Evolutionary conservation across 2,797 vertebrate genomes (phyloP).

Genomic region (Octomys mimax): DNA sequence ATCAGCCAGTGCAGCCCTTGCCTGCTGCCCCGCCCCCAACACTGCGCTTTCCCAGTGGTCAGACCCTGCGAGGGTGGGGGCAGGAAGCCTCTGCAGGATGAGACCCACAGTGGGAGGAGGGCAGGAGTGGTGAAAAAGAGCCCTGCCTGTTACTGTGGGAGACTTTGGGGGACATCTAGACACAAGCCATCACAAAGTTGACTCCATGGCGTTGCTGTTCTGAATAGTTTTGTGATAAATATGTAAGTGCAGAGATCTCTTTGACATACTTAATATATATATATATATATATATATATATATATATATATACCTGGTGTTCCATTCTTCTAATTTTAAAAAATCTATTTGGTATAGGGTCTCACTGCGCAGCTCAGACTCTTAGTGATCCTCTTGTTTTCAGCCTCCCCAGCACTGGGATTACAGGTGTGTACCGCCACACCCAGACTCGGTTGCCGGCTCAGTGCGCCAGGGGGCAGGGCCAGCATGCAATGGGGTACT

Average conservation of each 20-base stretch:
- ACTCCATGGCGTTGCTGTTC: neutral
- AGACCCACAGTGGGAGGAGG: neutral
- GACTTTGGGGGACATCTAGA: neutral
- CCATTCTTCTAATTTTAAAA: neutral
- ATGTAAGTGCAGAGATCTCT: neutral
- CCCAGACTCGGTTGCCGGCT: no score
- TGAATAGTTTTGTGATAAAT: neutral
- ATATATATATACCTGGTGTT: neutral
- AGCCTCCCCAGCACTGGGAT: no score
- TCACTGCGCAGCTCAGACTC: no score
- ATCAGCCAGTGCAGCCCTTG: neutral
- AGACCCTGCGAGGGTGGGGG: neutral
- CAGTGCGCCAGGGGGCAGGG: no score
- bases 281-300: no score
- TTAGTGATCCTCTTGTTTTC: no score
- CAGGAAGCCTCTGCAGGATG: neutral
- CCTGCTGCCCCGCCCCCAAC: neutral
- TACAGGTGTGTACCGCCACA: no score
- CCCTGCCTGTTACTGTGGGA: neutral
- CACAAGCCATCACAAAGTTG: neutral
- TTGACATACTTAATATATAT: no score
- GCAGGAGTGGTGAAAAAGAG: neutral
- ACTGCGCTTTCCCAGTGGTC: neutral
- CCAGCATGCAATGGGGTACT: no score
- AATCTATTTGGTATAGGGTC: no score